These are phyloP conservation scores for Anadara kagoshimensis DNA, from an alignment of 1,140 invertebrate species.

Conservation along the genomic window DNA sequence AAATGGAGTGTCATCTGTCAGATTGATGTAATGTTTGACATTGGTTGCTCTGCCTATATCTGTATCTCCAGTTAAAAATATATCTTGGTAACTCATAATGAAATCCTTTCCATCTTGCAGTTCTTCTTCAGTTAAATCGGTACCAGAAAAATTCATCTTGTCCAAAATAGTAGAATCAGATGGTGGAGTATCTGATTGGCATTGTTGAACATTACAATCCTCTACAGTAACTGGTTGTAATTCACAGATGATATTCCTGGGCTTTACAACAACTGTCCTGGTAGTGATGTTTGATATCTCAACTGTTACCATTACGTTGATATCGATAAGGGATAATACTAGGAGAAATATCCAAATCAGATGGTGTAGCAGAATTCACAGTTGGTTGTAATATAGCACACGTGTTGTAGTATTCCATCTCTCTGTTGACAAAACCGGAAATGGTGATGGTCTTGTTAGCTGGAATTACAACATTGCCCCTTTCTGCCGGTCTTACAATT, in stretches of 20 bases:
- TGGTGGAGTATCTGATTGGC: no score
- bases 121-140: no score
- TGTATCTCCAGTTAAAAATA: no score
- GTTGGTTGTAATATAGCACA: conserved; percentile 15
- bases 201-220: no score
- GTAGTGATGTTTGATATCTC: background rate
- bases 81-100: no score
- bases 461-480: no score
- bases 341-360: conserved; percentile 18
- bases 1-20: conserved; percentile 1
- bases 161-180: no score
- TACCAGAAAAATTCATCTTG: no score
- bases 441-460: no score
- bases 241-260: background rate
- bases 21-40: background rate
- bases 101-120: no score
- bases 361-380: background rate
- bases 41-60: background rate
- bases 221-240: no score
- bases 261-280: background rate
- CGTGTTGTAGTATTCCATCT: background rate
- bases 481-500: conserved; percentile 3
- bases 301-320: background rate
- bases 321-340: conserved; percentile 2
- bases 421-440: conserved; percentile 8